Evolutionary conservation across 2,113 vertebrate genomes (phyloP).

Genomic region (Ammospiza caudacuta): DNA sequence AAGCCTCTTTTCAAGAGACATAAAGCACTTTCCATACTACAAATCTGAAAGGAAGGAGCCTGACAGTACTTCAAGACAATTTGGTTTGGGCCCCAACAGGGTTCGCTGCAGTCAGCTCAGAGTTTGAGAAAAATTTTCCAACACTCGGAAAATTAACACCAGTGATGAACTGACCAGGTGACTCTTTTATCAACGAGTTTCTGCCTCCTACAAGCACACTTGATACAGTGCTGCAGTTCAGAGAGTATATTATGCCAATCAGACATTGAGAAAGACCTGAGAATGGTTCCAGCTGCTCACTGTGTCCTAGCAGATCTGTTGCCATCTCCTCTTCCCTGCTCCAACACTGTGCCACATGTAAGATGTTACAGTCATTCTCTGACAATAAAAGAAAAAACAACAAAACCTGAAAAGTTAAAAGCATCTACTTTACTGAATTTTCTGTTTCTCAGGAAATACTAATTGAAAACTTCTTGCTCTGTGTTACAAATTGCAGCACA

Average conservation of each 20-base stretch:
- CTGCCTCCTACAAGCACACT: background rate
- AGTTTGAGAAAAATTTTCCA: background rate
- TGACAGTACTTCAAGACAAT: background rate
- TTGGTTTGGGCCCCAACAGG: background rate
- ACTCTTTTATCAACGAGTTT: background rate
- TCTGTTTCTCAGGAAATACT: background rate
- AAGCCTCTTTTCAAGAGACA: background rate
- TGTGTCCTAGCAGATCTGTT: background rate
- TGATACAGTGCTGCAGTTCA: background rate
- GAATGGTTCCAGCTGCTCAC: background rate
- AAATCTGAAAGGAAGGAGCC: background rate
- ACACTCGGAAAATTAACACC: background rate
- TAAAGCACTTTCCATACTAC: background rate
- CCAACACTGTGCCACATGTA: background rate
- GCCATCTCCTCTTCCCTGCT: background rate
- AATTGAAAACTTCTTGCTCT: conserved; percentile 13
- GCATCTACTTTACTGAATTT: background rate
- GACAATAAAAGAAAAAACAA: background rate
- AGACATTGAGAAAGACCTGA: background rate
- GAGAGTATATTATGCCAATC: background rate
- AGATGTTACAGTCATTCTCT: background rate
- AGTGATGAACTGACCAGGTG: background rate
- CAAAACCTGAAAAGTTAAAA: background rate
- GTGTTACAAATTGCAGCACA: conserved; percentile 2
- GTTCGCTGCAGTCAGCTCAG: background rate